Conservation (phyloP, 2,888 invertebrate species). For the Myathropa florea region DNA sequence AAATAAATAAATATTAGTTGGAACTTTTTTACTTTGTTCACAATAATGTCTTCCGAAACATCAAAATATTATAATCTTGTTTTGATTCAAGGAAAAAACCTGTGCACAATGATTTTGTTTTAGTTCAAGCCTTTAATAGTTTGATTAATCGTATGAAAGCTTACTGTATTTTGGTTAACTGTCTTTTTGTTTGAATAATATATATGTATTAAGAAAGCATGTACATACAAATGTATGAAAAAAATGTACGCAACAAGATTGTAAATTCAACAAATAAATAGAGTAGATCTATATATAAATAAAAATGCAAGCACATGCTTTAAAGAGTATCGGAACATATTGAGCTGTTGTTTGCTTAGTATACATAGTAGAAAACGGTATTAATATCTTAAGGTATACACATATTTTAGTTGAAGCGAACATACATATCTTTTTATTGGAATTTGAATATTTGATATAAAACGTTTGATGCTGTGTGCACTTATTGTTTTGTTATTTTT, state of each 20-base stretch:
- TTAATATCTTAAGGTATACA: not conserved
- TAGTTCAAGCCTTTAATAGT: slow-evolving; percentile 11
- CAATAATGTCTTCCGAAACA: slow-evolving; percentile 17
- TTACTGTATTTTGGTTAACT: not conserved
- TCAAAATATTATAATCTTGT: slow-evolving; percentile 8
- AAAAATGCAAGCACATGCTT: slow-evolving; percentile 30
- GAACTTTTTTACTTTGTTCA: not conserved
- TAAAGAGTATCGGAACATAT: not conserved
- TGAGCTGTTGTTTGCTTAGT: not conserved
- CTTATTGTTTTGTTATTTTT: not conserved
- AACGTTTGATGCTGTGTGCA: not conserved
- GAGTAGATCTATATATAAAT: not conserved
- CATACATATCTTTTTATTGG: not conserved
- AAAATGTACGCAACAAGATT: not conserved
- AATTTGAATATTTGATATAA: too few relatives aligned
- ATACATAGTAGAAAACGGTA: too few relatives aligned
- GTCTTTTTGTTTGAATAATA: not conserved
- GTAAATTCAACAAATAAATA: not conserved
- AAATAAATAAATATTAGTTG: slow-evolving; percentile 1
- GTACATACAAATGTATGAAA: not conserved
- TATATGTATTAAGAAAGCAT: not conserved
- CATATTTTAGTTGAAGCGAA: not conserved
- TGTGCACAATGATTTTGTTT: slow-evolving; percentile 72
- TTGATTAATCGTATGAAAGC: not conserved
- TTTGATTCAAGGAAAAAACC: slow-evolving; percentile 24